Evolutionary conservation across 2,888 invertebrate species (phyloP).

Genomic region (Xanthorhoe spadicearia): DNA sequence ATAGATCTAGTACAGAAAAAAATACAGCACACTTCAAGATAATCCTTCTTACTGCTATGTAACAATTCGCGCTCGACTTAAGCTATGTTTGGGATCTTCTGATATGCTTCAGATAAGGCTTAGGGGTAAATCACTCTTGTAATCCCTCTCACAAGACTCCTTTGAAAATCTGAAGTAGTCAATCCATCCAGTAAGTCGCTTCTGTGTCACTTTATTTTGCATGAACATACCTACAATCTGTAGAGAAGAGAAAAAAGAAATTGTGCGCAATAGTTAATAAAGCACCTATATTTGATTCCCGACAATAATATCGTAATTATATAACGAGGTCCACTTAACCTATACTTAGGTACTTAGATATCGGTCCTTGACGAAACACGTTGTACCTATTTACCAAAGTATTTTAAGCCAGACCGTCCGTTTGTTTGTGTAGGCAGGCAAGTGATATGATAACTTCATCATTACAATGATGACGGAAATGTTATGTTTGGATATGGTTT

Average conservation of each 20-base stretch:
- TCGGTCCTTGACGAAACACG: conserved; percentile 49
- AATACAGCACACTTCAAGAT: too few species aligned
- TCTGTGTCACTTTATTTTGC: too few species aligned
- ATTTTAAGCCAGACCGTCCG: conserved; percentile 49
- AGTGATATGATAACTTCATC: conserved; percentile 58
- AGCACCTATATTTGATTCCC: background rate
- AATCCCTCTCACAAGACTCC: background rate
- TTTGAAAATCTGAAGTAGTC: background rate
- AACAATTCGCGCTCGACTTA: too few species aligned
- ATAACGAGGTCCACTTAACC: background rate
- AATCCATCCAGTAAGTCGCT: background rate
- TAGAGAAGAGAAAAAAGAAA: too few species aligned
- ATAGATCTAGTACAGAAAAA: too few species aligned
- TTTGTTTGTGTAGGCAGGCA: conserved; percentile 59
- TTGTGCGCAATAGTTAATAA: too few species aligned
- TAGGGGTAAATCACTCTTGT: background rate
- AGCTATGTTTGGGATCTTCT: too few species aligned
- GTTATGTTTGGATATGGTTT: conserved; percentile 28
- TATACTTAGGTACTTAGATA: background rate
- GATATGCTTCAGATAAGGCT: background rate
- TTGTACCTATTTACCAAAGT: conserved; percentile 55
- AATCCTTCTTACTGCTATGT: too few species aligned
- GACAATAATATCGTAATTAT: background rate
- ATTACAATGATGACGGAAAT: conserved; percentile 28
- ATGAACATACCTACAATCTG: too few species aligned